A percentile compares a stretch with the other conserved stretches of the same genome.
Conservation (phyloP, 1,140 invertebrate species). For the Seison nebaliae region DNA sequence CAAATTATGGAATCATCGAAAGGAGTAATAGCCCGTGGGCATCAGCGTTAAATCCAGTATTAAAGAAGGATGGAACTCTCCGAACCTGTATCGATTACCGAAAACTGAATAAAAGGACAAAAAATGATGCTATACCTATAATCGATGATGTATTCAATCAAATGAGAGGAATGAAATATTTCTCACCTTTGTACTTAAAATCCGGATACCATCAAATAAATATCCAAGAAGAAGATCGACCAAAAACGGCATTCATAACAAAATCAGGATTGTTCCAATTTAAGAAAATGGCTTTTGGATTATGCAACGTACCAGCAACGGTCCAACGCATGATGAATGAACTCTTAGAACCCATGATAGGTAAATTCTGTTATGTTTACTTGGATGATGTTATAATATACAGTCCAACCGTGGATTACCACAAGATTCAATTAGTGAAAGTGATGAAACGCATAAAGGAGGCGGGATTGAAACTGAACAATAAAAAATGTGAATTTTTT, state of each 20-base stretch:
- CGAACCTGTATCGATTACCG: conserved; percentile 16
- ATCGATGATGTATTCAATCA: too few relatives aligned
- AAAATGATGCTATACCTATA: too few relatives aligned
- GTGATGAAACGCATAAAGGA: conserved; percentile 9
- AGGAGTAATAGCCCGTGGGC: conserved; percentile 14
- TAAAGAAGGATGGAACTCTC: conserved; percentile 15
- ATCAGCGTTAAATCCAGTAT: conserved; percentile 15
- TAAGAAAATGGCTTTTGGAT: conserved; percentile 9
- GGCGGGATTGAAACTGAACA: conserved; percentile 2
- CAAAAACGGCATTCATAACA: conserved; percentile 10
- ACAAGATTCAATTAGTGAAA: not conserved
- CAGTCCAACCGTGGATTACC: conserved; percentile 1
- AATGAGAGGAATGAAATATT: conserved; percentile 1
- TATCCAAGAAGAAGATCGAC: not conserved
- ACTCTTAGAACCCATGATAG: not conserved
- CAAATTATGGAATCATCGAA: conserved; percentile 11
- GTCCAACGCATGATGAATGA: conserved; percentile 2
- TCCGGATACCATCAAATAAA: too few relatives aligned
- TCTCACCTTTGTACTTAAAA: too few relatives aligned
- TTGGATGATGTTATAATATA: not conserved
- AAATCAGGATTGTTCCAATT: conserved; percentile 10
- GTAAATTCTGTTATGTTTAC: conserved; percentile 1
- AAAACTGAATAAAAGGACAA: too few relatives aligned
- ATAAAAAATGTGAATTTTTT: conserved; percentile 10
- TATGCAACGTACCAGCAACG: conserved; percentile 10